Evolutionary conservation across 1,140 invertebrate genomes (phyloP), one percentile per base, ranked within the genome.

Genomic region (Leptinotarsa undecemlineata): DNA sequence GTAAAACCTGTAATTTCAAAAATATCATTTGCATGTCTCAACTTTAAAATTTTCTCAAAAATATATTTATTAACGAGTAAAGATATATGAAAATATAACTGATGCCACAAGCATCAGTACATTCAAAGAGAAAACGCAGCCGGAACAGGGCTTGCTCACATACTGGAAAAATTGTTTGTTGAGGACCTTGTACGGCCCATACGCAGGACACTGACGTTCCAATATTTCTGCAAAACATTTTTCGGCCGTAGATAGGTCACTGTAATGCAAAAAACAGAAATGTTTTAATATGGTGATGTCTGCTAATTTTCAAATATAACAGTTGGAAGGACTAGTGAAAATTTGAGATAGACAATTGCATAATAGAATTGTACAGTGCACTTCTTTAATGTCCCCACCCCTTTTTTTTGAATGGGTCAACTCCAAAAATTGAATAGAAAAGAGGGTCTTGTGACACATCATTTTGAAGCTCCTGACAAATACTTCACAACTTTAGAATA

Each of bases 161-260:
- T 73, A 67, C 5, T 47, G 64, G 47, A 73, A 73, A 26, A 73
- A 73, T 5, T 66, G 20, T 73, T 73, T n/a, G 48, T 73, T 73
- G 1, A 73, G 63, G 17, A 47, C 17, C 26, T 73, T 73, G 63
- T 57, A 70, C 17, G 47, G 11, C 2, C n/a, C 51, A 60, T 21
- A 48, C 0, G 47, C 11, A 20, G 68, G 68, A 21, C 68, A 70
- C 6, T 51, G 15, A 11, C 11, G 19, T 51, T 48, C 21, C 68
- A 70, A 57, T 11, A 17, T 48, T 21, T 17, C 61, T 66, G 63
- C 61, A 20, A 73, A 48, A 26, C 71, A 73, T 73, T 67, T 73
- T 23, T 51, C 66, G 2, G 42, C 63, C 26, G 63, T 26, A 15
- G 60, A n/a, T 23, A 66, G 26, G 26, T 73, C 71, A 48, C 71